phyloP scores from a whole-genome alignment of 2,797 vertebrate species.

The Danio kyathit region DNA sequence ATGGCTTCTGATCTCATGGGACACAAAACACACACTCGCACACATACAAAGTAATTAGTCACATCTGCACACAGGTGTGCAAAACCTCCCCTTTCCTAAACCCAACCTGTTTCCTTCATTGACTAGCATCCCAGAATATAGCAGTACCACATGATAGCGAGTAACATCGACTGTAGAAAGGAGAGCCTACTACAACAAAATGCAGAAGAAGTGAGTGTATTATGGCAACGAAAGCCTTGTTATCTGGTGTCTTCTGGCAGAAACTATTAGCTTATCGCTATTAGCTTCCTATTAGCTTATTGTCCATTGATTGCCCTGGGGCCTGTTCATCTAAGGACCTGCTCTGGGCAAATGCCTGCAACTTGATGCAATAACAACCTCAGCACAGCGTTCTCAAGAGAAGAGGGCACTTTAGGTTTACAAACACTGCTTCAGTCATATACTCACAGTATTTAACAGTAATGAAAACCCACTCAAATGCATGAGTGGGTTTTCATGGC shows the following conservation, averaged over 20 bases:
- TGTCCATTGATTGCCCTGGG: slow-evolving; percentile 53
- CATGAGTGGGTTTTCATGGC: no score
- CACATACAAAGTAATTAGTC: slow-evolving; percentile 55
- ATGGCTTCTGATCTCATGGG: slow-evolving; percentile 50
- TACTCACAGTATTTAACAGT: slow-evolving; percentile 36
- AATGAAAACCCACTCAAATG: slow-evolving; percentile 58
- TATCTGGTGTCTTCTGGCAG: slow-evolving; percentile 17
- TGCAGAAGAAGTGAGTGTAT: background rate
- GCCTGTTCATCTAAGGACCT: slow-evolving; percentile 31
- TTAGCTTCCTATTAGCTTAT: slow-evolving; percentile 51
- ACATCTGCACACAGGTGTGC: slow-evolving; percentile 28
- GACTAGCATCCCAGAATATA: background rate
- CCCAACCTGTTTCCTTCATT: slow-evolving; percentile 21
- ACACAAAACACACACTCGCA: slow-evolving; percentile 20
- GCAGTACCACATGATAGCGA: no score
- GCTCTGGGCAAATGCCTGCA: slow-evolving; percentile 38
- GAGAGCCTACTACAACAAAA: background rate
- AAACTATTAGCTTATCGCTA: slow-evolving; percentile 13
- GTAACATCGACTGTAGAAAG: background rate
- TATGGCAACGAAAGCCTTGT: slow-evolving; percentile 10
- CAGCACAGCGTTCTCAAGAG: slow-evolving; percentile 50
- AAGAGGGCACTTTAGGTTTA: slow-evolving; percentile 47
- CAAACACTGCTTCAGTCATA: slow-evolving; percentile 23
- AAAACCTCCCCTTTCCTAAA: background rate
- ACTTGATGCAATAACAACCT: slow-evolving; percentile 55